These are phyloP conservation scores for Epinotia ramella DNA, from an alignment of 2,888 invertebrate species.

Conservation along the genomic window DNA sequence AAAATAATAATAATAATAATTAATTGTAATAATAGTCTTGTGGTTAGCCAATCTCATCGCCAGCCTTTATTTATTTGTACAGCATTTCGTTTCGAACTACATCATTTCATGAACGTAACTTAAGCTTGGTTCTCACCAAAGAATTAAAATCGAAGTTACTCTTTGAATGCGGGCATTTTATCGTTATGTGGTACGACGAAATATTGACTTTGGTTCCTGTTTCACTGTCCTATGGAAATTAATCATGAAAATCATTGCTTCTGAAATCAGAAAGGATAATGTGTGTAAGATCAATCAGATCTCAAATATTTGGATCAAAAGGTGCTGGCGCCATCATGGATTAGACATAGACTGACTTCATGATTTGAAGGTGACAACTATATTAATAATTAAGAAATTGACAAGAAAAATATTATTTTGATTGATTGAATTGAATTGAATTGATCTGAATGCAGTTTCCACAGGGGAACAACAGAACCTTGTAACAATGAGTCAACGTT, in stretches of 20 bases:
- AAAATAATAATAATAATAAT: no score
- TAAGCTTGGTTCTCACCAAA: slow-evolving; percentile 54
- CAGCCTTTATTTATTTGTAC: slow-evolving; percentile 43
- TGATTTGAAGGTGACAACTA: no score
- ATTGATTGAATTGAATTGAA: no score
- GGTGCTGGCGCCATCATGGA: slow-evolving; percentile 19
- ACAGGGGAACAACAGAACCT: background rate
- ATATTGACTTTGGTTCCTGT: slow-evolving; percentile 33
- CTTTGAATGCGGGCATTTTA: slow-evolving; percentile 56
- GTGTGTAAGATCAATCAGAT: background rate
- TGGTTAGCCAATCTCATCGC: slow-evolving; percentile 50
- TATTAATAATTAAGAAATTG: no score
- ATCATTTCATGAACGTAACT: slow-evolving; percentile 11
- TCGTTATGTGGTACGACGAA: background rate
- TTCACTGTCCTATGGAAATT: slow-evolving; percentile 14
- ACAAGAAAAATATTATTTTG: no score
- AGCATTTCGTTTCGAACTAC: slow-evolving; percentile 12
- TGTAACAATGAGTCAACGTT: slow-evolving; percentile 14
- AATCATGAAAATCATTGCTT: background rate
- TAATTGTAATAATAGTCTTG: slow-evolving; percentile 28
- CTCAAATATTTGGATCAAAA: background rate
- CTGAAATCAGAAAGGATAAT: background rate
- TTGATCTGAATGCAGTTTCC: background rate
- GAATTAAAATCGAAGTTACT: slow-evolving; percentile 55
- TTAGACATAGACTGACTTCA: background rate